Percentiles rank a stretch among this genome's conserved stretches.
phyloP scores from a whole-genome alignment of 2,113 vertebrate genomes.

The Pterocles orientalis region DNA sequence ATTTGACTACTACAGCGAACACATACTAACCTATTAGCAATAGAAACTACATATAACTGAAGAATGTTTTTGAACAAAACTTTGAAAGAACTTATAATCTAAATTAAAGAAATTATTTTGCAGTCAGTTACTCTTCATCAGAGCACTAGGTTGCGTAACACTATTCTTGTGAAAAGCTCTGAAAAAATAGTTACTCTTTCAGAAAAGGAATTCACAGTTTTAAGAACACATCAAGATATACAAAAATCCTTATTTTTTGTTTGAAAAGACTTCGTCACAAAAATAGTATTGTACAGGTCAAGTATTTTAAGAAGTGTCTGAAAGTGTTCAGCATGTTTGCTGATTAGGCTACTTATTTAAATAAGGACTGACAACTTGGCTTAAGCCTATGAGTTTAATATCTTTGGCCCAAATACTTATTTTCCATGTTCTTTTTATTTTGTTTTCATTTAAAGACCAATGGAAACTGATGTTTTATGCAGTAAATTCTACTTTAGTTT shows the following conservation, averaged over 20 bases:
- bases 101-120: not conserved
- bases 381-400: not conserved
- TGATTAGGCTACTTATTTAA: not conserved
- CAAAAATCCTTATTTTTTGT: not conserved
- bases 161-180: not conserved
- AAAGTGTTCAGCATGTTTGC: not conserved
- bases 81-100: not conserved
- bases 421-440: not conserved
- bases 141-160: not conserved
- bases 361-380: not conserved
- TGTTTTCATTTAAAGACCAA: not conserved
- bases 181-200: not conserved
- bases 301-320: not conserved
- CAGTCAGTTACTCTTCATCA: not conserved
- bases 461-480: not conserved
- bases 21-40: not conserved
- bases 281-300: not conserved
- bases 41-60: not conserved
- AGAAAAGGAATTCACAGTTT: not conserved
- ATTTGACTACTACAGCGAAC: not conserved
- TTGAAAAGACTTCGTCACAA: not conserved
- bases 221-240: not conserved
- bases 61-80: not conserved
- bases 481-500: not conserved
- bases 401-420: not conserved